Evolutionary conservation across 2,888 invertebrate genomes (phyloP).

Genomic region (Rhopalosiphum nymphaeae): DNA sequence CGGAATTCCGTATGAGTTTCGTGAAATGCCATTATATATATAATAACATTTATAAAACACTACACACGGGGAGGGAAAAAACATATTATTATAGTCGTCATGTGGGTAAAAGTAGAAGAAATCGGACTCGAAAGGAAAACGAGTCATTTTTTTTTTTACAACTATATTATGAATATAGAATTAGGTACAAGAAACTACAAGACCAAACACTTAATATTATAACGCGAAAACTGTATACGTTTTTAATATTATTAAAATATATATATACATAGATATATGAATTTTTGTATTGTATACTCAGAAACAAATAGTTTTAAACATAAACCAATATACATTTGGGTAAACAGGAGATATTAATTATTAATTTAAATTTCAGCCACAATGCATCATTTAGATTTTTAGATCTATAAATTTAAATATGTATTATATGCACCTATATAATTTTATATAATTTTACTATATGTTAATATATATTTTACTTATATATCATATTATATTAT

Average conservation of each 20-base stretch:
- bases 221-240: neutral
- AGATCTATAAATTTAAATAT: neutral
- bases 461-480: neutral
- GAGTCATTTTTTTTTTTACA: neutral
- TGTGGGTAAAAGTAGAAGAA: neutral
- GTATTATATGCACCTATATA: neutral
- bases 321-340: neutral
- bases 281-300: neutral
- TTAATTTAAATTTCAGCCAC: neutral
- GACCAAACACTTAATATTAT: neutral
- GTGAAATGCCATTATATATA: slow-evolving; percentile 1
- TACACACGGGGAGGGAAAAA: neutral
- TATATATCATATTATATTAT: neutral
- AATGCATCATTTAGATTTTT: neutral
- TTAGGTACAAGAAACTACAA: neutral
- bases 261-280: neutral
- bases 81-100: neutral
- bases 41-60: neutral
- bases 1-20: slow-evolving; percentile 47
- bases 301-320: neutral
- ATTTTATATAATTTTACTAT: neutral
- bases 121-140: slow-evolving; percentile 10
- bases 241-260: neutral
- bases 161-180: neutral
- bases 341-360: neutral